Evolutionary conservation across 2,113 vertebrate species (phyloP).

Genomic region (Pardalotus punctatus): DNA sequence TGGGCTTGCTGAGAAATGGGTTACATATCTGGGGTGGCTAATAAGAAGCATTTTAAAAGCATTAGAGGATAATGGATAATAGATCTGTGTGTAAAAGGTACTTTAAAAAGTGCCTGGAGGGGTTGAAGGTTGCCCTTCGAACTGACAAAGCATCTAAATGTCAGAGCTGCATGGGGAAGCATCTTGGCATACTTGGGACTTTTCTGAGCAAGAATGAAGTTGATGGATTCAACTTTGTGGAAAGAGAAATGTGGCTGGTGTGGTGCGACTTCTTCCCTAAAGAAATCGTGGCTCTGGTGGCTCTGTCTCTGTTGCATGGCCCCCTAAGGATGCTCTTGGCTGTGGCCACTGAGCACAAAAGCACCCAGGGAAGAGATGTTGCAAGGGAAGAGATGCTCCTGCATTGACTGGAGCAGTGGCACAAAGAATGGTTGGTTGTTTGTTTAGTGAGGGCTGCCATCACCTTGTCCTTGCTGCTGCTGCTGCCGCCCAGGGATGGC

Average conservation of each 20-base stretch:
- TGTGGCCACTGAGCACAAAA: neutral
- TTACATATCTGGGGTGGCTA: neutral
- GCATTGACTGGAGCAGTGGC: rapidly evolving
- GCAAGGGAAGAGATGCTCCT: neutral
- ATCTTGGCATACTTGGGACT: neutral
- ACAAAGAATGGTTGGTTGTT: rapidly evolving
- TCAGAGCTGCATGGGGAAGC: neutral
- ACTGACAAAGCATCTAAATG: neutral
- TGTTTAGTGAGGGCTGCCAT: rapidly evolving
- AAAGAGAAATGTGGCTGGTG: neutral
- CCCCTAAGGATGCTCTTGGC: neutral
- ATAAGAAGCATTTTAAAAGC: neutral
- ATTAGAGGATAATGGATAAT: neutral
- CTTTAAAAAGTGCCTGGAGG: neutral
- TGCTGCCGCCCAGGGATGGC: neutral
- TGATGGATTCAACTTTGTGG: neutral
- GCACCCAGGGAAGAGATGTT: neutral
- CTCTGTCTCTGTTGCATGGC: neutral
- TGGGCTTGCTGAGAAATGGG: neutral
- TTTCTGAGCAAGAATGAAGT: neutral
- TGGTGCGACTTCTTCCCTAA: neutral
- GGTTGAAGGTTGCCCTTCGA: neutral
- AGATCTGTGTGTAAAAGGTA: neutral
- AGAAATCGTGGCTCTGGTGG: neutral
- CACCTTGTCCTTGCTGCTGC: rapidly evolving